phyloP scores from a whole-genome alignment of 1,140 invertebrate genomes.

The Zaprionus tsacasi region DNA sequence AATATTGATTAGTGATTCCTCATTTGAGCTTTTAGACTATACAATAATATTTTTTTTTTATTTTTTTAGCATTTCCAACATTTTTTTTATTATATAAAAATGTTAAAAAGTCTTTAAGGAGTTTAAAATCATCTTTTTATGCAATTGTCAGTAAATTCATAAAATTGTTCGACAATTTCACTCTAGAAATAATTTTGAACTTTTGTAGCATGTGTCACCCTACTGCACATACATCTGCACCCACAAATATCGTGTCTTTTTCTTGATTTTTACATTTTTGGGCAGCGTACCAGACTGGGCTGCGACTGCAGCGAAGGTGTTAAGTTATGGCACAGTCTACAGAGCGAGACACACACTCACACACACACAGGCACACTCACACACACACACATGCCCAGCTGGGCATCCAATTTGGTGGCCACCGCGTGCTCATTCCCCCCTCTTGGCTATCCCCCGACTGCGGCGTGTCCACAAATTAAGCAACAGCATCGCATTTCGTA shows the following conservation, averaged over 20 bases:
- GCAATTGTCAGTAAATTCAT: background rate
- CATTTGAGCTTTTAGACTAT: too few species aligned
- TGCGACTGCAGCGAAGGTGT: conserved; percentile 65
- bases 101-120: too few species aligned
- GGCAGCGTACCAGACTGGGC: conserved; percentile 17
- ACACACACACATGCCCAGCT: conserved; percentile 43
- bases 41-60: too few species aligned
- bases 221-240: conserved; percentile 27
- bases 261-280: conserved; percentile 48
- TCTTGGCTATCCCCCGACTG: background rate
- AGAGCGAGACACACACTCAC: conserved; percentile 44
- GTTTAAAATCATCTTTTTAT: too few species aligned
- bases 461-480: conserved; percentile 61
- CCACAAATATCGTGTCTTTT: conserved; percentile 6
- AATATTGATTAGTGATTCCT: too few species aligned
- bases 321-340: conserved; percentile 78
- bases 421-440: conserved; percentile 11
- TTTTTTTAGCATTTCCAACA: too few species aligned
- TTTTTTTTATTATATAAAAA: too few species aligned
- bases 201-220: background rate
- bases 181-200: background rate
- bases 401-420: conserved; percentile 77
- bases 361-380: background rate
- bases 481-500: conserved; percentile 77
- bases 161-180: background rate